Conservation (phyloP, 2,888 invertebrate species). For the Lasioglossum leucozonium region DNA sequence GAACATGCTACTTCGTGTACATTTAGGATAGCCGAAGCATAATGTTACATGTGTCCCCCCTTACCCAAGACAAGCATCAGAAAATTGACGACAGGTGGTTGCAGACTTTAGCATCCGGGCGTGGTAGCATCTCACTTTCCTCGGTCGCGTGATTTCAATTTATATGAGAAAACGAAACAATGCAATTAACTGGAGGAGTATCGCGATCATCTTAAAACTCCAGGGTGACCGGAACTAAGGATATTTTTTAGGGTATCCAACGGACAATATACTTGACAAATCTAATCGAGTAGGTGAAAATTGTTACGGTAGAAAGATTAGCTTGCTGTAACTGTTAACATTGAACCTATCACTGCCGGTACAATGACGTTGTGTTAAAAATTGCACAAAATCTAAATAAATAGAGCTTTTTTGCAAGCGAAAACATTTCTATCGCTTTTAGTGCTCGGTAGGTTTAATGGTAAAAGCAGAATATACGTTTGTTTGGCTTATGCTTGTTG, state of each 20-base stretch:
- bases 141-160: constrained; percentile 42
- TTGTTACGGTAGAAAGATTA: not conserved
- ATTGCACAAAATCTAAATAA: too few species aligned
- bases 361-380: too few species aligned
- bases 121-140: constrained; percentile 40
- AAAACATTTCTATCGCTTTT: too few species aligned
- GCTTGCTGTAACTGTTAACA: not conserved
- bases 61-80: constrained; percentile 75
- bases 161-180: constrained; percentile 16
- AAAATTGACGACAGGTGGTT: constrained; percentile 77
- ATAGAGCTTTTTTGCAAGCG: too few species aligned
- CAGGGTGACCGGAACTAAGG: not conserved
- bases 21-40: constrained; percentile 57
- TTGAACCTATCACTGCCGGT: too few species aligned
- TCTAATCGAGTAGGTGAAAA: not conserved
- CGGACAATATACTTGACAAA: too few species aligned
- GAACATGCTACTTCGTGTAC: constrained; percentile 69
- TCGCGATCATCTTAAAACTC: not conserved
- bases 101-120: constrained; percentile 39
- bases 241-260: not conserved
- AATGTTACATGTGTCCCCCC: constrained; percentile 68
- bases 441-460: too few species aligned
- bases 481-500: not conserved
- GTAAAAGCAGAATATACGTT: not conserved
- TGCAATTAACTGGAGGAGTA: constrained; percentile 30